Evolutionary conservation across 2,888 invertebrate genomes (phyloP), one percentile per base, ranked within the genome.

Genomic region (Lordiphosa fenestrarum): DNA sequence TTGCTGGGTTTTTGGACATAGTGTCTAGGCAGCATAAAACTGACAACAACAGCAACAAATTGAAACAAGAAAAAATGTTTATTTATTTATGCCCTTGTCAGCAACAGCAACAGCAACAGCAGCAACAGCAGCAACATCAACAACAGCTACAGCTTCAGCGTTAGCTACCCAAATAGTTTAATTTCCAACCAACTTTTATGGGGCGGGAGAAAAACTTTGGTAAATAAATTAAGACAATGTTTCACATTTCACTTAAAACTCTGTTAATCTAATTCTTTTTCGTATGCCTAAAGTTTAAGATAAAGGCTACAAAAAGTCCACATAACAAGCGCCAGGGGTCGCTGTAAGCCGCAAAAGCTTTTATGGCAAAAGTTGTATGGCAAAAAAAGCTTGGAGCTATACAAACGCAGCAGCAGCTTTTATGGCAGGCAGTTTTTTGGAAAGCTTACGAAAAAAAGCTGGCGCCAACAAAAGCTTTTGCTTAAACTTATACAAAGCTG

Each of bases 11-110:
- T 25, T 10, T 9, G 46, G 54, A n/a, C 42, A 51, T 30, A 30
- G 30, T 25, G 39, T 49, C 71, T 51, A 56, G 40, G 74, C 71
- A 73, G 56, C 60, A 77, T 66, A 75, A 81, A 73, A 81, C 78
- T 81, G 66, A 81, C 64, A 81, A 64, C 66, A 74, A 66, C 66
- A 71, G 74, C 71, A 68, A 68, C 42, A 69, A 73, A 44, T 44
- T 44, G 33, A 44, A 44, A 33, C 44, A 44, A 44, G 19, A 44
- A 33, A 44, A 33, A 44, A 33, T 42, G 9, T 30, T 30, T 30
- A 30, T 44, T 44, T 44, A 67, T 70, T 73, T 70, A 73, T 13
- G 39, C 37, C 42, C 53, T 37, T 36, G 56, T 40, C 52, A 36
- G 46, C 53, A 47, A 36, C 59, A 33, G 19, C 40, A 38, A 41